phyloP scores from a whole-genome alignment of 2,888 invertebrate genomes.

The Euplagia quadripunctaria region DNA sequence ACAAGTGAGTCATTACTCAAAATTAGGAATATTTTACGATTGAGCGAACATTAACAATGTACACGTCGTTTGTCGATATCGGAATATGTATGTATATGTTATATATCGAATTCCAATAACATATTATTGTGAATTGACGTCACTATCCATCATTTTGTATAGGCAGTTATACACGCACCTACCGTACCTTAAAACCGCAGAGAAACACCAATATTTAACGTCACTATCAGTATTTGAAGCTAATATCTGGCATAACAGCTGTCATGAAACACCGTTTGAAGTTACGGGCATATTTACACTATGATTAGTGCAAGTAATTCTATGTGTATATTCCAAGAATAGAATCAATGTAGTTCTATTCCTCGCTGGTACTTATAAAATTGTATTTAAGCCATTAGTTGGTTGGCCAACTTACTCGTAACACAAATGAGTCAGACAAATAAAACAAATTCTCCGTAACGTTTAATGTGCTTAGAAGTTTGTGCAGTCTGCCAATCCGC shows the following conservation, averaged over 20 bases:
- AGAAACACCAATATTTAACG: neutral
- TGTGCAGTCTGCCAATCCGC: no score
- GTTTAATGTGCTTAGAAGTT: no score
- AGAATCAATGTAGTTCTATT: neutral
- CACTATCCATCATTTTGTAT: conserved; percentile 52
- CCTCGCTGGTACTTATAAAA: neutral
- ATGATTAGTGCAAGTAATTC: neutral
- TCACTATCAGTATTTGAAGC: neutral
- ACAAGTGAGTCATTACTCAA: conserved; percentile 36
- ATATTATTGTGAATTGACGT: conserved; percentile 43
- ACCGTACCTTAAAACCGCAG: neutral
- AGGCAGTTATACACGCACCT: neutral
- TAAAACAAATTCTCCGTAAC: no score
- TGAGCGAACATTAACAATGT: conserved; percentile 48
- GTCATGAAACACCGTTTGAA: no score
- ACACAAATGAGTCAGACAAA: no score
- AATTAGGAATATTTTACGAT: conserved; percentile 46
- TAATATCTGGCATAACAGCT: neutral
- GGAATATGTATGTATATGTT: neutral
- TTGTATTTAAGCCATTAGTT: neutral
- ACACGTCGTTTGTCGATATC: conserved; percentile 50
- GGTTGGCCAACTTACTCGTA: no score
- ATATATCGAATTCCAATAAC: conserved; percentile 31
- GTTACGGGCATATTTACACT: neutral
- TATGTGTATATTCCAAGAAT: neutral